Evolutionary conservation across 2,113 vertebrate genomes (phyloP), one percentile per base, ranked within the genome.

Genomic region (Lophius piscatorius): DNA sequence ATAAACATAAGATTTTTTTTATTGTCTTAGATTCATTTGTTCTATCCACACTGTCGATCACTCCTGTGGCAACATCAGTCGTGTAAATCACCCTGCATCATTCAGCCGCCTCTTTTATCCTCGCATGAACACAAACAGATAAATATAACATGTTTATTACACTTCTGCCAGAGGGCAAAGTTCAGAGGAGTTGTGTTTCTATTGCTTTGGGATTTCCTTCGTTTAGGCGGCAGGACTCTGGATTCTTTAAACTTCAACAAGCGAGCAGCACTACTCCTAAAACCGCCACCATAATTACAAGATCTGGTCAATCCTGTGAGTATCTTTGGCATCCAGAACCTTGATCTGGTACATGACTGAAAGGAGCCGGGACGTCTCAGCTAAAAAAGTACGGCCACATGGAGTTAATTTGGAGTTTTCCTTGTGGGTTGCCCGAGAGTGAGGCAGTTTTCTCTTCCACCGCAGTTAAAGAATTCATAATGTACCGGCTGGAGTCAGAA

Each of bases 311-410:
- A 35, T 49, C 47, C 71, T 81, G 63, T 70, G 80, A 68, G 74
- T 63, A 61, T 64, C 42, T 46, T 22, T 61, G 60, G 48, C n/a
- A 61, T 50, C 60, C 18, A 58, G 26, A 70, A 26, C 76, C 79
- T 82, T 84, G 67, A 85, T 88, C 76, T 70, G 64, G 68, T 72
- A 4, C 17, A 45, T 48, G 50, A 63, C 50, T 38, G 28, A n/a
- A 70, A 46, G 57, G 26, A 41, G 41, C 46, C 13, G 45, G 54
- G 68, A 62, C 61, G 41, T 70, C 45, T 67, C 28, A 0, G 48
- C 73, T 79, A 74, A 83, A 87, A 90, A 70, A 79, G 80, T 64
- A 56, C 9, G 11, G 20, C 67, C 80, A 89, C 81, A 87, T 87
- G 84, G 85, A 31, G 29, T 31, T 31, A 8, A 31, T 31, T 31